phyloP scores from a whole-genome alignment of 2,113 vertebrate genomes.

The Pithys albifrons region DNA sequence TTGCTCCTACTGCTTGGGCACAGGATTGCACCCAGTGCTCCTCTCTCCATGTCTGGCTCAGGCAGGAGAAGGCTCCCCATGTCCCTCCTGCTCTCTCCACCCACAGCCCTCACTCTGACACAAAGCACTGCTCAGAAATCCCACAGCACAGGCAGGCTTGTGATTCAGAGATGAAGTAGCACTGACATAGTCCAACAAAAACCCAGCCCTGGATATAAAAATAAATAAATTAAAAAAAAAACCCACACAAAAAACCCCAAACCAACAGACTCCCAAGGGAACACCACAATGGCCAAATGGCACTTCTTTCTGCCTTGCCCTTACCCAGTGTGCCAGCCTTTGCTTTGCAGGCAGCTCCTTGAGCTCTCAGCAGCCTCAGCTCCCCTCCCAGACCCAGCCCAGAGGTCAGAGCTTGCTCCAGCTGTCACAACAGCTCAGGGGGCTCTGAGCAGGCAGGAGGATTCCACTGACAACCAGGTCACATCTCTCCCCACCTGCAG shows the following conservation, averaged over 20 bases:
- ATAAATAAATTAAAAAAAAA: not conserved
- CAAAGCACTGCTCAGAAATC: fast-evolving
- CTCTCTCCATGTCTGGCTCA: fast-evolving
- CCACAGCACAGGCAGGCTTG: too few species aligned
- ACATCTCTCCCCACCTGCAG: slow-evolving; percentile 29
- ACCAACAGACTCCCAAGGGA: not conserved
- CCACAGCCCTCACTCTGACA: not conserved
- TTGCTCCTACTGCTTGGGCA: fast-evolving
- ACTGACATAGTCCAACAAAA: not conserved
- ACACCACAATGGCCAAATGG: fast-evolving
- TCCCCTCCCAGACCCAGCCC: not conserved
- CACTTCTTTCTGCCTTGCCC: not conserved
- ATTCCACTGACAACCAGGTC: slow-evolving; percentile 66
- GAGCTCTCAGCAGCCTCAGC: not conserved
- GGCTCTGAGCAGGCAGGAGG: not conserved
- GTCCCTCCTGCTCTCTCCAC: not conserved
- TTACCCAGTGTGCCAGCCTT: fast-evolving
- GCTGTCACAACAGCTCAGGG: slow-evolving; percentile 33
- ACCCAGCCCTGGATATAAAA: not conserved
- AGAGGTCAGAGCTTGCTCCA: not conserved
- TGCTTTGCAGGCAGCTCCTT: not conserved
- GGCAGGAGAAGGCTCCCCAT: fast-evolving
- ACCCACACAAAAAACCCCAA: too few species aligned
- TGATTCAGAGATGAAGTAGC: not conserved
- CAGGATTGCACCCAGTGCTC: not conserved